Evolutionary conservation across 2,888 invertebrate species (phyloP).

Genomic region (Onthophagus sagittarius): DNA sequence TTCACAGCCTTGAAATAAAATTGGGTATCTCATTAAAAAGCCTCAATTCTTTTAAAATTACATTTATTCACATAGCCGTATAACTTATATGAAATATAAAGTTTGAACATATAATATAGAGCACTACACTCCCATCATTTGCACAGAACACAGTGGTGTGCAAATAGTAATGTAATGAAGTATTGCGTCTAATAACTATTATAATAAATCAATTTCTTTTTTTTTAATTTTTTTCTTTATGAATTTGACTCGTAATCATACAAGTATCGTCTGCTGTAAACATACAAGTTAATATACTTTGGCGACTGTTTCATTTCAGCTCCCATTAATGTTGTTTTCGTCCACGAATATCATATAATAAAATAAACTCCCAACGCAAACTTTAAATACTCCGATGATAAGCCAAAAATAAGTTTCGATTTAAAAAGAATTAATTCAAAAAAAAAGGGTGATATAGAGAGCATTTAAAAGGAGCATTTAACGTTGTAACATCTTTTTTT

Average conservation of each 20-base stretch:
- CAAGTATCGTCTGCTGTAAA: conserved; percentile 23
- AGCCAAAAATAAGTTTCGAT: conserved; percentile 8
- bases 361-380: conserved; percentile 42
- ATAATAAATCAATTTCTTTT: conserved; percentile 28
- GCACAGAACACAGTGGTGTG: conserved; percentile 33
- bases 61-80: conserved; percentile 43
- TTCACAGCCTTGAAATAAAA: too few relatives aligned
- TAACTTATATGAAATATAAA: conserved; percentile 43
- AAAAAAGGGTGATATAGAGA: conserved; percentile 22
- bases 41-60: conserved; percentile 36
- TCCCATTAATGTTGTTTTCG: conserved; percentile 8
- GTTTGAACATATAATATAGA: conserved; percentile 35
- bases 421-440: conserved; percentile 20
- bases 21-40: too few relatives aligned
- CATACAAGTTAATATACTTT: conserved; percentile 41
- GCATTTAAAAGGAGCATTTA: conserved; percentile 26
- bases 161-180: conserved; percentile 4
- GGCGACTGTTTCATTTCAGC: conserved; percentile 35
- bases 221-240: conserved; percentile 14
- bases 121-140: conserved; percentile 33
- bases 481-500: conserved; percentile 23
- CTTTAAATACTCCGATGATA: conserved; percentile 38
- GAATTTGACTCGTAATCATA: neutral
- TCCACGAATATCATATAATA: conserved; percentile 30
- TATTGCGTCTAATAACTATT: conserved; percentile 32